Evolutionary conservation across 2,797 vertebrate genomes (phyloP), one percentile per base, ranked within the genome.

Genomic region (Heteromormyrus szaboi): DNA sequence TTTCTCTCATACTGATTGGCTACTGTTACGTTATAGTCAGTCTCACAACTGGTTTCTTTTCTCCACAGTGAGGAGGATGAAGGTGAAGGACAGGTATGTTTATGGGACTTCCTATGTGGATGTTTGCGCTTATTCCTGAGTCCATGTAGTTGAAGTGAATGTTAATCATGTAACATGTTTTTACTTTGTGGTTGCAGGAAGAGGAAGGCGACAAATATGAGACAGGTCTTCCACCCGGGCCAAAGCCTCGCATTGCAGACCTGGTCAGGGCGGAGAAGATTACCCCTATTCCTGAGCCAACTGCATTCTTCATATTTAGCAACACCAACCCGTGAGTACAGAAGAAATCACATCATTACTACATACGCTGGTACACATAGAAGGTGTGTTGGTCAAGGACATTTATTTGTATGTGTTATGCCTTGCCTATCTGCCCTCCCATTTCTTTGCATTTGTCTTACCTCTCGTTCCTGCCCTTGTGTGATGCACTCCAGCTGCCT

Each of bases 251-350:
- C 44, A 96, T 99, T 91, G 97, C 98, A 0, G 98, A 99, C 22
- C 95, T 99, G 90, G 97, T 94, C 92, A 97, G 98, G 94, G 99
- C 98, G 91, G 98, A 99, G 92, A 99, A 99, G 94, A 97, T 95
- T 12, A 96, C 94, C 0, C 98, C 98, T 0, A 99, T 99, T 91
- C 98, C 98, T 0, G 96, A 96, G 93, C 98, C 98, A 91, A 99
- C 97, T 2, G 97, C 98, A 88, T 99, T 99, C 96, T 99, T 99
- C 94, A 97, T 99, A 93, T 98, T 99, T 92, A 99, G 98, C 96
- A 97, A 95, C 94, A 98, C 97, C 83, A 99, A 99, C 92, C 97
- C 97, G 98, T 99, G 96, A 95, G 95, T 96, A 93, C 72, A 79
- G 14, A 19, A 41, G 72, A 17, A 37, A 41, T 33, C 37, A 79